Base-by-base conservation (phyloP, 2,797 vertebrate genomes). In the Acanthopagrus latus region DNA sequence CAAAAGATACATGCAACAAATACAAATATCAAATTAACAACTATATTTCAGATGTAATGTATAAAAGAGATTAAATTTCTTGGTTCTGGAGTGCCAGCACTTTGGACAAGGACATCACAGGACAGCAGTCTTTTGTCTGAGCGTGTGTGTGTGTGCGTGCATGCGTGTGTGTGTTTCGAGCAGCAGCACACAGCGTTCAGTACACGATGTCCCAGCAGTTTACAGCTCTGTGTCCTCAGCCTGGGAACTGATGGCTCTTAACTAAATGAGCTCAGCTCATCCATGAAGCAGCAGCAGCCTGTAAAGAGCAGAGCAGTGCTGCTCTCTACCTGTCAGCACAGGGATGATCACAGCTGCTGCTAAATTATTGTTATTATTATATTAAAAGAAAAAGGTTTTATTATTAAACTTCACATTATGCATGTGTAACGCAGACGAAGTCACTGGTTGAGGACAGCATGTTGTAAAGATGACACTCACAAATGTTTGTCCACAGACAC, bases 141-240 rank as follows among this genome's bases (percentile, higher is more conserved):
- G 20, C 38, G 48, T 51, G n/a, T 21, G 57, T 69, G 14, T 33
- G 29, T 33, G 29, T 33, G 29, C 33, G 43, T 57, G 52, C 69
- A 41, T 71, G 27, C 66, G 18, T 60, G 48, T 76, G 50, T 79
- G 67, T 50, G 25, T 74, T n/a, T 41, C n/a, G 64, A 55, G 48
- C 60, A 43, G 44, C 64, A 60, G 88, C 67, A 85, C 88, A 85
- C 67, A 44, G 44, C 7, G 69, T 90, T 87, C 78, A 71, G 89
- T 57, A 90, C 89, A 85, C n/a, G 3, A 73, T 86, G 87, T 90
- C 82, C 85, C 73, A 46, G 59, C 75, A 66, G 55, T 80, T 69
- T 47, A 29, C 71, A 78, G 74, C 74, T 65, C 59, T 47, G 54
- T 46, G 76, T 76, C 74, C 57, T 55, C 47, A 57, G 52, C 64